Conservation (phyloP, 2,113 vertebrate species). For the Actenoides lindsayi region DNA sequence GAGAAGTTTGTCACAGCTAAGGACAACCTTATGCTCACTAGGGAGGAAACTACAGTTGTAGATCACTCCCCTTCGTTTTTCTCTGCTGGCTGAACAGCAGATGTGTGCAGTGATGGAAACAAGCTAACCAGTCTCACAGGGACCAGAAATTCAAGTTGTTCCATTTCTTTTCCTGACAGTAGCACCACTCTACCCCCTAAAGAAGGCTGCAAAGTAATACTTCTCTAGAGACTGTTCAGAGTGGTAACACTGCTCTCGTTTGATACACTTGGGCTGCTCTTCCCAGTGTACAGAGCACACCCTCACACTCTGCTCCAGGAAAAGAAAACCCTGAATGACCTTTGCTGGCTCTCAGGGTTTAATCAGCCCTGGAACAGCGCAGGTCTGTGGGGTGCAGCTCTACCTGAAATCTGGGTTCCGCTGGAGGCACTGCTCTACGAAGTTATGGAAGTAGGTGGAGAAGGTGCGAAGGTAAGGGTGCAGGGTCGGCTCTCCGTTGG, state of each 20-base stretch:
- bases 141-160: not conserved
- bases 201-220: not conserved
- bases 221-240: fast-evolving
- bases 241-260: not conserved
- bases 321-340: not conserved
- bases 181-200: not conserved
- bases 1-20: not conserved
- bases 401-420: slow-evolving; percentile 90
- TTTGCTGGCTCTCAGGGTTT: fast-evolving
- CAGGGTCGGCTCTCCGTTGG: slow-evolving; percentile 86
- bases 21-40: fast-evolving
- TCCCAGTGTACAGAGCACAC: not conserved
- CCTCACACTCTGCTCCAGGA: fast-evolving
- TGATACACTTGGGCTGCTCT: not conserved
- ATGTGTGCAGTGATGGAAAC: not conserved
- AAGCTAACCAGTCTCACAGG: not conserved
- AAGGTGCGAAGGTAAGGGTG: slow-evolving; percentile 96
- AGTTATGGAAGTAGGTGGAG: slow-evolving; percentile 91
- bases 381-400: not conserved
- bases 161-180: not conserved
- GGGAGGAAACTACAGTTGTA: not conserved
- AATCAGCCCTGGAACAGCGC: fast-evolving
- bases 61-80: not conserved
- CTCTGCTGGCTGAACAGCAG: not conserved
- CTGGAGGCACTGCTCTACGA: slow-evolving; percentile 94